phyloP scores from a whole-genome alignment of 2,888 invertebrate species.

The Euproctis similis region DNA sequence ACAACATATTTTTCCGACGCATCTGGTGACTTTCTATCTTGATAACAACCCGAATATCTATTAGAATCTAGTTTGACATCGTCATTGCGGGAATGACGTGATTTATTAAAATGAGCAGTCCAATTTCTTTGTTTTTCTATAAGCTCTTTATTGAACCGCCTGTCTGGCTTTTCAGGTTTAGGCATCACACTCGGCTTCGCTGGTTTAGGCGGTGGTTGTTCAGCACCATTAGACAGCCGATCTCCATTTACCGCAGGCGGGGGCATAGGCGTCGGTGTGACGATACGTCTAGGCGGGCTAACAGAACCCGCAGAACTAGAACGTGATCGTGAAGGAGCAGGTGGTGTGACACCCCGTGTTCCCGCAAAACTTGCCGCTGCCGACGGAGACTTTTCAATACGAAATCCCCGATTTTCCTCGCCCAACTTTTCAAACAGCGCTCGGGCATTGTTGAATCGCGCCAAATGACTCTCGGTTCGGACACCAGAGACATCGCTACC shows the following conservation, averaged over 20 bases:
- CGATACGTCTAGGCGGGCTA: slow-evolving; percentile 72
- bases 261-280: slow-evolving; percentile 68
- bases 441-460: slow-evolving; percentile 93
- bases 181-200: slow-evolving; percentile 76
- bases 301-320: slow-evolving; percentile 82
- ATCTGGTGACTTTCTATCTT: slow-evolving; percentile 60
- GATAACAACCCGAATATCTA: slow-evolving; percentile 45
- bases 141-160: slow-evolving; percentile 88
- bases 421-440: slow-evolving; percentile 94
- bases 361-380: slow-evolving; percentile 75
- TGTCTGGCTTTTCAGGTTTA: slow-evolving; percentile 89
- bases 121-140: slow-evolving; percentile 94
- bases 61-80: slow-evolving; percentile 51
- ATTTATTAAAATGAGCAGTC: slow-evolving; percentile 92
- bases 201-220: slow-evolving; percentile 64
- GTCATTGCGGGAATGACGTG: slow-evolving; percentile 72
- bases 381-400: slow-evolving; percentile 76
- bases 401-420: slow-evolving; percentile 79
- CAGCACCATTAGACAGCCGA: slow-evolving; percentile 61
- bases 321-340: slow-evolving; percentile 76
- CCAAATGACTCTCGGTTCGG: slow-evolving; percentile 90
- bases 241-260: slow-evolving; percentile 54
- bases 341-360: slow-evolving; percentile 67
- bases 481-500: slow-evolving; percentile 82
- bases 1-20: slow-evolving; percentile 51